Percentiles rank a stretch among this genome's conserved stretches.
Conservation (phyloP, 2,113 vertebrate species). For the Mastomys coucha region DNA sequence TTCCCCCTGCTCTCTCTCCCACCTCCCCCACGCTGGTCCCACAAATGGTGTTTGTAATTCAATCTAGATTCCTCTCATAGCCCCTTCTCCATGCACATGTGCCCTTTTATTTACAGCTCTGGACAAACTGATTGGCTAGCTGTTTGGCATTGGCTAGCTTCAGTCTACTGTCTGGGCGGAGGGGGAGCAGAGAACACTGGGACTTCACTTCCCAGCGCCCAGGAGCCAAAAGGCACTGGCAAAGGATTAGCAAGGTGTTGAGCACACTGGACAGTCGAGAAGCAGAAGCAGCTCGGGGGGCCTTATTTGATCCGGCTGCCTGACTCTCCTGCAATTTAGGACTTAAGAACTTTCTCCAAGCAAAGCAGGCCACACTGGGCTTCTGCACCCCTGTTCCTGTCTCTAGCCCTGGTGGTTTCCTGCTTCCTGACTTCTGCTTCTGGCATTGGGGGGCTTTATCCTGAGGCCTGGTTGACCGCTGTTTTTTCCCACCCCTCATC, state of each 20-base stretch:
- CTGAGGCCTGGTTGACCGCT: neutral
- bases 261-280: neutral
- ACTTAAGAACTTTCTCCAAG: neutral
- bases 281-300: neutral
- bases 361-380: neutral
- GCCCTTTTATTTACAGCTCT: slow-evolving; percentile 80
- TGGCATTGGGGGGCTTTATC: neutral
- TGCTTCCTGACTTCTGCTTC: neutral
- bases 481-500: slow-evolving; percentile 24
- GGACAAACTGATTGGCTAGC: slow-evolving; percentile 59
- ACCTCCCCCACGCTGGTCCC: slow-evolving; percentile 40
- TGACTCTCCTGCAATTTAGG: slow-evolving; percentile 26
- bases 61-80: slow-evolving; percentile 79
- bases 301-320: neutral
- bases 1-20: slow-evolving; percentile 19
- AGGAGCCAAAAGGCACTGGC: slow-evolving; percentile 17
- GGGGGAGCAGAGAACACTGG: neutral
- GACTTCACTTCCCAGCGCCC: slow-evolving; percentile 36
- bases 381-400: neutral
- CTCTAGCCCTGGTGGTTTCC: neutral
- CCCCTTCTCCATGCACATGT: slow-evolving; percentile 61
- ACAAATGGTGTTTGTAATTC: slow-evolving; percentile 74
- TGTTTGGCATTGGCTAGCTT: neutral
- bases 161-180: neutral
- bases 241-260: slow-evolving; percentile 6